These are phyloP conservation scores for Mormyrus iriodes DNA, from an alignment of 2,113 vertebrate species.

Conservation along the genomic window DNA sequence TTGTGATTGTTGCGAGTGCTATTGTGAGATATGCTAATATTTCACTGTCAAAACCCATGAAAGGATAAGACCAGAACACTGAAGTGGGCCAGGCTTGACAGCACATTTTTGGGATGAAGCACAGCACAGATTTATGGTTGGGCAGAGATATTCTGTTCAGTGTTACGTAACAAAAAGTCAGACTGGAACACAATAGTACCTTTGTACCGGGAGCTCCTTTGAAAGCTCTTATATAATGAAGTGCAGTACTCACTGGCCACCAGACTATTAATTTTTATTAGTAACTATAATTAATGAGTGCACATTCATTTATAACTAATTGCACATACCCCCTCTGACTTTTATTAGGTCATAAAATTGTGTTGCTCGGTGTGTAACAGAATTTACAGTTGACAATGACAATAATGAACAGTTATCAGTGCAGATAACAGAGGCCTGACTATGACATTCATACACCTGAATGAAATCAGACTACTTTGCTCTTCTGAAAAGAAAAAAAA, in stretches of 20 bases:
- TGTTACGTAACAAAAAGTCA: neutral
- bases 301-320: conserved; percentile 2
- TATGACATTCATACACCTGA: neutral
- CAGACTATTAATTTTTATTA: conserved; percentile 4
- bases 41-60: neutral
- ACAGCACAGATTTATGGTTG: neutral
- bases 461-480: neutral
- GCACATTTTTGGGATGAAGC: neutral
- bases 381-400: neutral
- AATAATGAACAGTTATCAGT: neutral
- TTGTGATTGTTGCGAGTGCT: neutral
- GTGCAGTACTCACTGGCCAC: neutral
- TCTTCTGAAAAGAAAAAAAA: neutral
- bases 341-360: neutral
- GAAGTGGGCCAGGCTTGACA: neutral
- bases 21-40: neutral
- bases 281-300: conserved; percentile 1
- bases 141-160: neutral
- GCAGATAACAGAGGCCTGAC: neutral
- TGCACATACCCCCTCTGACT: neutral
- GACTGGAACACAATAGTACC: neutral
- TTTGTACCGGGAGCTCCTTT: neutral
- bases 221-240: neutral
- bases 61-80: neutral
- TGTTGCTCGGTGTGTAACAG: neutral